Evolutionary conservation across 1,140 invertebrate species (phyloP), one percentile per base, ranked within the genome.

Genomic region (Calycopis cecrops): DNA sequence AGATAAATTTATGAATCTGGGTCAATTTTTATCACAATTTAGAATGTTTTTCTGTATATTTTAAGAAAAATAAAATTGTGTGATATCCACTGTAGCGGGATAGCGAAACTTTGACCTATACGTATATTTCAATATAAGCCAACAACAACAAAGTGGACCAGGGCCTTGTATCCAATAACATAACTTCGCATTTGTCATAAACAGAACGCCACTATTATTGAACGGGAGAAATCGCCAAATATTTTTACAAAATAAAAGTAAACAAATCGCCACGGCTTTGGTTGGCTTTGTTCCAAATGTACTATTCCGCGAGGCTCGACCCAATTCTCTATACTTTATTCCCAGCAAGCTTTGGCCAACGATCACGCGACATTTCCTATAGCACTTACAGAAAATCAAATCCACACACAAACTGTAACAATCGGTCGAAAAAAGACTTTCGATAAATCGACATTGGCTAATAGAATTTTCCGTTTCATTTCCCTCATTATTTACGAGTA

Each of bases 241-340:
- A 73, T 79, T 83, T 78, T 72, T 68, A 67, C 63, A 69, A 71
- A 75, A 76, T 74, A 77, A 79, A 77, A 76, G 65, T 60, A 66
- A 72, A 69, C 64, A 78, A 78, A 76, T 76, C 67, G 70, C 63
- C 70, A 58, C 62, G 62, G 65, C 68, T 70, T 67, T 55, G 60
- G 62, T 67, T 81, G 80, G 80, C 79, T 74, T 71, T 69, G 67
- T 73, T 81, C 80, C 80, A 84, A 77, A 79, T 70, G 65, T 72
- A 68, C 61, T 73, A 59, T 57, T 72, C 63, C 60, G 59, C 69
- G 66, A 66, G 65, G 58, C 65, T 71, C 78, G 78, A 84, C 80
- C 80, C 69, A 79, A 79, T 81, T 83, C 71, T 67, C 70, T 71
- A 72, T 75, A 71, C 72, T 83, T 79, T 80, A 80, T 75, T 72